These are phyloP conservation scores for Typhlichthys subterraneus DNA, from an alignment of 2,797 vertebrate species.

Conservation along the genomic window DNA sequence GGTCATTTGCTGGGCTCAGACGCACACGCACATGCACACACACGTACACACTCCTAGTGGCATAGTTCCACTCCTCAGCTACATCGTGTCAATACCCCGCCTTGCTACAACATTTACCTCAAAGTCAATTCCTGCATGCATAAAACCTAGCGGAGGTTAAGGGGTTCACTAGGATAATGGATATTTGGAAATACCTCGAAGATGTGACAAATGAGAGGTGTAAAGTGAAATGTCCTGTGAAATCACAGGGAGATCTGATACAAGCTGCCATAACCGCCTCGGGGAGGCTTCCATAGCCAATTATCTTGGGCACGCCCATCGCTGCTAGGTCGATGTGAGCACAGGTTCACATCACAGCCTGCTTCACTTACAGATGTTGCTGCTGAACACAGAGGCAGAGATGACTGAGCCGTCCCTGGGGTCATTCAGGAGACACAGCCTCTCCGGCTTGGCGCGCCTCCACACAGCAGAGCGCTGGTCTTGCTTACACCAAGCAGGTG, in stretches of 20 bases:
- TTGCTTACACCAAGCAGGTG: slow-evolving; percentile 54
- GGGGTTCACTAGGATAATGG: slow-evolving; percentile 77
- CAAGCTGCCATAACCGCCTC: slow-evolving; percentile 71
- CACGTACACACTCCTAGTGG: slow-evolving; percentile 8
- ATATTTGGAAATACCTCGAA: slow-evolving; percentile 75
- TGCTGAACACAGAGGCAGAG: slow-evolving; percentile 35
- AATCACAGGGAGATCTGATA: slow-evolving; percentile 76
- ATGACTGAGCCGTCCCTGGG: slow-evolving; percentile 42
- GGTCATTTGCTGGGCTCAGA: background rate
- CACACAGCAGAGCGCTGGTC: slow-evolving; percentile 28
- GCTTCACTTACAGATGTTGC: slow-evolving; percentile 59
- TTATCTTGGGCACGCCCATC: slow-evolving; percentile 53
- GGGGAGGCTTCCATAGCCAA: slow-evolving; percentile 63
- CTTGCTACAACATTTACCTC: slow-evolving; percentile 61
- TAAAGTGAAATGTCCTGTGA: slow-evolving; percentile 87
- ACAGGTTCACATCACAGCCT: slow-evolving; percentile 45
- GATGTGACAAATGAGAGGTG: slow-evolving; percentile 81
- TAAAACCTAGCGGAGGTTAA: slow-evolving; percentile 78
- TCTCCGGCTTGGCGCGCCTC: slow-evolving; percentile 42
- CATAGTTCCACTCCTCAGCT: slow-evolving; percentile 22
- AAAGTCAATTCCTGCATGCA: slow-evolving; percentile 70
- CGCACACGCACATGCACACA: background rate
- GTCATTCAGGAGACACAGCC: slow-evolving; percentile 32
- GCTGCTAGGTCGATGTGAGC: slow-evolving; percentile 40
- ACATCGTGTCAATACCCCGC: slow-evolving; percentile 50